These are phyloP conservation scores for Scaptomyza tumidula DNA, from an alignment of 2,888 invertebrate species.

Conservation along the genomic window DNA sequence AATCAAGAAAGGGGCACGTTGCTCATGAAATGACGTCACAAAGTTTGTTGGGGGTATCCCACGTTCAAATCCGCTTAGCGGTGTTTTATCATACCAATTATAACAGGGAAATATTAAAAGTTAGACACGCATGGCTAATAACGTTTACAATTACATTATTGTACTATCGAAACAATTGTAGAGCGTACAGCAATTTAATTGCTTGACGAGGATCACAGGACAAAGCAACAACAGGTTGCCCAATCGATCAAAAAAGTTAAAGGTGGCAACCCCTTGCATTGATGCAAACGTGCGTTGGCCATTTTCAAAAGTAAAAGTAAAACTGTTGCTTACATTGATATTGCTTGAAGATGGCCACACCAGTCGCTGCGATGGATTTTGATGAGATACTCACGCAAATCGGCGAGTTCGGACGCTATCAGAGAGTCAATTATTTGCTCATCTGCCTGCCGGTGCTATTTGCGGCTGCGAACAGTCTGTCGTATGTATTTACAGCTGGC, in stretches of 20 bases:
- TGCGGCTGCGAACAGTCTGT: conserved; percentile 87
- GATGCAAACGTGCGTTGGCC: background rate
- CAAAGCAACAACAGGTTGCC: background rate
- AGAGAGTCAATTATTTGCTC: conserved; percentile 86
- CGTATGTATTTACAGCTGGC: conserved; percentile 87
- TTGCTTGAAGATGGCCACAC: conserved; percentile 23
- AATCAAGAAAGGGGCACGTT: background rate
- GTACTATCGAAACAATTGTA: background rate
- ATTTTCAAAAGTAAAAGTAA: conserved; percentile 17
- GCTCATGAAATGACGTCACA: conserved; percentile 4
- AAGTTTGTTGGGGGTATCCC: conserved; percentile 10
- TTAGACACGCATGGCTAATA: background rate
- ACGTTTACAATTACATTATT: background rate
- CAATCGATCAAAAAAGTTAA: background rate
- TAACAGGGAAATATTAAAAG: background rate
- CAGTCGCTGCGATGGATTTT: conserved; percentile 85
- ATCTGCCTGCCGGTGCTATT: conserved; percentile 87
- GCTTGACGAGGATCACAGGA: background rate
- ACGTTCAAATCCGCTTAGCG: background rate
- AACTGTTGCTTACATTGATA: background rate
- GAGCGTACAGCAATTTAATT: background rate
- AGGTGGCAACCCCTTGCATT: conserved; percentile 23
- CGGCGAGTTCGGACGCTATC: conserved; percentile 87
- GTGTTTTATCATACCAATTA: background rate
- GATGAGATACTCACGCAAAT: conserved; percentile 87